phyloP scores from a whole-genome alignment of 2,797 vertebrate species.

The Molossus alvarezi region DNA sequence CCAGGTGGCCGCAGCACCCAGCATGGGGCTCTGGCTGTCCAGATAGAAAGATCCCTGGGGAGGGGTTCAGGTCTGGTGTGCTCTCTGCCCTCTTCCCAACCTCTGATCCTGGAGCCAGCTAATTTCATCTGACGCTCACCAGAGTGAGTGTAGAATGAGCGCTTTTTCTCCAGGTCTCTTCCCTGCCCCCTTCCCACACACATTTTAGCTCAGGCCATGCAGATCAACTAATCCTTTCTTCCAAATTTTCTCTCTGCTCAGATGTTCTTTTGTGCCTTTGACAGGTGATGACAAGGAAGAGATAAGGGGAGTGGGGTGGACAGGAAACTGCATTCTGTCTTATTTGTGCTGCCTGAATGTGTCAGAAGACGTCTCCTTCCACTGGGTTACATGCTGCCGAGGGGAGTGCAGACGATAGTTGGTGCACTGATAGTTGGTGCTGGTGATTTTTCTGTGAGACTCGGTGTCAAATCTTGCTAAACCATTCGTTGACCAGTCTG shows the following conservation, averaged over 20 bases:
- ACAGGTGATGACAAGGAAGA: slow-evolving; percentile 8
- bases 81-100: background rate
- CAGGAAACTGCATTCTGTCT: background rate
- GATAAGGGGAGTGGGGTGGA: background rate
- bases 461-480: background rate
- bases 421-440: background rate
- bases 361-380: background rate
- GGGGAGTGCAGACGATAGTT: background rate
- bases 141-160: background rate
- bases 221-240: background rate
- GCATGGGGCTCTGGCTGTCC: background rate
- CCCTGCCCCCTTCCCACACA: background rate
- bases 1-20: background rate
- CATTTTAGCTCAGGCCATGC: background rate
- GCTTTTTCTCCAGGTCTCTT: background rate
- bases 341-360: background rate
- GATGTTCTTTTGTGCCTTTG: slow-evolving; percentile 9
- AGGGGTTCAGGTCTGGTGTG: background rate
- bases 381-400: background rate
- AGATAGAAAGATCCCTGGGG: background rate
- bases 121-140: background rate
- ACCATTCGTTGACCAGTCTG: background rate
- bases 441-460: background rate
- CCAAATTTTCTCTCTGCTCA: slow-evolving; percentile 31
- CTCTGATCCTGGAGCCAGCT: background rate